Evolutionary conservation across 1,140 invertebrate species (phyloP).

Genomic region (Rhopalosiphum padi): DNA sequence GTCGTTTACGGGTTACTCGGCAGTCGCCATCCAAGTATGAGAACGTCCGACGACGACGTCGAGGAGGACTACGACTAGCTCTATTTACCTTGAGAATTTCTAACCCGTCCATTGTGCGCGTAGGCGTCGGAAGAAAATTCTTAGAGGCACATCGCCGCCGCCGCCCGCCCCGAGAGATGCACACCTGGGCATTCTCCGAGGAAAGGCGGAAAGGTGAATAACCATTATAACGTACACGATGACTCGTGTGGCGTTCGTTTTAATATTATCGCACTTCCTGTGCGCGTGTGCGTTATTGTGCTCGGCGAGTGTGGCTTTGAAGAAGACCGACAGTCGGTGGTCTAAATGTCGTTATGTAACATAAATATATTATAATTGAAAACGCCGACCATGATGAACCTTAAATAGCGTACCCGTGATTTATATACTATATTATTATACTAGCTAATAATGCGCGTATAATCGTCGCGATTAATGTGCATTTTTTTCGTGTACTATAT

Average conservation of each 20-base stretch:
- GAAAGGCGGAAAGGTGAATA: constrained; percentile 50
- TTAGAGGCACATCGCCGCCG: neutral
- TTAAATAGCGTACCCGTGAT: neutral
- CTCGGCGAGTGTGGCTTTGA: neutral
- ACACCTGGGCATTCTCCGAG: constrained; percentile 14
- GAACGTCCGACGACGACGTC: neutral
- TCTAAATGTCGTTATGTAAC: neutral
- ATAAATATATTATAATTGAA: neutral
- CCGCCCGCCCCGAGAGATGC: neutral
- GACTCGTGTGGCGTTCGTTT: constrained; percentile 11
- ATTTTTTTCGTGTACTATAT: neutral
- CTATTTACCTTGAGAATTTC: constrained; percentile 55
- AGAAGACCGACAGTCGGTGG: neutral
- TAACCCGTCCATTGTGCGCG: constrained; percentile 40
- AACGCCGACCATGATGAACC: neutral
- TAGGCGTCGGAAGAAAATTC: constrained; percentile 50
- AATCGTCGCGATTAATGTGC: neutral
- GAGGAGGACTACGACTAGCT: neutral
- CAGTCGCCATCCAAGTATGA: neutral
- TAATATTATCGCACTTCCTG: constrained; percentile 23
- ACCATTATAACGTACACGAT: constrained; percentile 20
- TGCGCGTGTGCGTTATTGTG: constrained; percentile 6
- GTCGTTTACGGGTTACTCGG: constrained; percentile 12
- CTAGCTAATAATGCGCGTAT: too few species aligned
- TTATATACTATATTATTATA: neutral